These are phyloP conservation scores for Oryzaephilus surinamensis DNA, from an alignment of 1,140 invertebrate genomes.

Conservation along the genomic window DNA sequence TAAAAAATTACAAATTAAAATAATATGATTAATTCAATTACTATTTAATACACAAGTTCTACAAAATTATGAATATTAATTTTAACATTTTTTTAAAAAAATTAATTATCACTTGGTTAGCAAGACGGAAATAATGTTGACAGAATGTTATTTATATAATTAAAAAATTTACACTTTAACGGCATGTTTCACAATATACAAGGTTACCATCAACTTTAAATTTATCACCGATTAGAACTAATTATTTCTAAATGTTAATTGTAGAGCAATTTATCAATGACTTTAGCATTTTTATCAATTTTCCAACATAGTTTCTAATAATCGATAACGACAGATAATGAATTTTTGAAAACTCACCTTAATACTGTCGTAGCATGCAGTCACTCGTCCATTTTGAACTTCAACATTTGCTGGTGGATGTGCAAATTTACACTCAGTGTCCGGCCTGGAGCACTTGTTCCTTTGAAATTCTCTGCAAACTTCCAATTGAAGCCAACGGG, in stretches of 20 bases:
- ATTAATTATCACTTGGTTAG: no score
- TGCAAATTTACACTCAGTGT: slow-evolving; percentile 99
- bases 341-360: slow-evolving; percentile 76
- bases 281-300: no score
- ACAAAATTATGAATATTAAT: no score
- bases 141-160: no score
- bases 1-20: no score
- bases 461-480: slow-evolving; percentile 99
- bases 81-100: no score
- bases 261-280: no score
- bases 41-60: no score
- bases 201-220: neutral
- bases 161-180: no score
- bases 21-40: no score
- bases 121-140: no score
- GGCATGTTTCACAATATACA: neutral
- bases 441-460: slow-evolving; percentile 97
- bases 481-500: slow-evolving; percentile 98
- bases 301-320: neutral
- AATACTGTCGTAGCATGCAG: slow-evolving; percentile 99
- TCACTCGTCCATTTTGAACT: slow-evolving; percentile 98
- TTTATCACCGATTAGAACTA: neutral
- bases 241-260: neutral
- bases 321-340: neutral
- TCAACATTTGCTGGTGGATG: slow-evolving; percentile 99